These are phyloP conservation scores for Drosophila nikananu DNA, from an alignment of 1,140 invertebrate genomes.

Conservation along the genomic window DNA sequence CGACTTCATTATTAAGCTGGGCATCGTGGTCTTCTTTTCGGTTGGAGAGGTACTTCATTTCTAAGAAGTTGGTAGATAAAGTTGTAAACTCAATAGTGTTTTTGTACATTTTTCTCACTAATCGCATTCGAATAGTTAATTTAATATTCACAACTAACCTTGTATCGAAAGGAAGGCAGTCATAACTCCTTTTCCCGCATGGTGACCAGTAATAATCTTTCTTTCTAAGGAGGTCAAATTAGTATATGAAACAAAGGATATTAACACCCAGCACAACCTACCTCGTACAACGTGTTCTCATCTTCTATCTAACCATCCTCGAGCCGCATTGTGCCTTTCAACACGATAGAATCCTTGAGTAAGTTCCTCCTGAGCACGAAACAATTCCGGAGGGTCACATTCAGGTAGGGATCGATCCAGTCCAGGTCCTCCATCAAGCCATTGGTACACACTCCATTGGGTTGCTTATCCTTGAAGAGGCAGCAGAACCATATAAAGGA, in stretches of 20 bases:
- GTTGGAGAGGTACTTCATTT: background rate
- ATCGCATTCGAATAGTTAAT: background rate
- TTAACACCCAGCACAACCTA: background rate
- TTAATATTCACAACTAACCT: background rate
- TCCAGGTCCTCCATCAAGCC: background rate
- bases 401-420: background rate
- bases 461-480: background rate
- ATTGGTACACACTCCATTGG: background rate
- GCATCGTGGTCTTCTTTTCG: too few species aligned
- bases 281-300: background rate
- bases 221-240: background rate
- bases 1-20: too few species aligned
- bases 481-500: conserved; percentile 5
- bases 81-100: background rate
- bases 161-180: background rate
- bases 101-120: background rate
- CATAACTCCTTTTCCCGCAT: background rate
- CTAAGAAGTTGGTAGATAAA: background rate
- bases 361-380: conserved; percentile 1
- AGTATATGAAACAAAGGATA: too few species aligned
- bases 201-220: background rate
- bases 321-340: background rate
- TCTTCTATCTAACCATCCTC: background rate
- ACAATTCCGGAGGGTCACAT: background rate
- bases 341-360: background rate